Evolutionary conservation across 2,888 invertebrate species (phyloP), one percentile per base, ranked within the genome.

Genomic region (Suillia variegata): DNA sequence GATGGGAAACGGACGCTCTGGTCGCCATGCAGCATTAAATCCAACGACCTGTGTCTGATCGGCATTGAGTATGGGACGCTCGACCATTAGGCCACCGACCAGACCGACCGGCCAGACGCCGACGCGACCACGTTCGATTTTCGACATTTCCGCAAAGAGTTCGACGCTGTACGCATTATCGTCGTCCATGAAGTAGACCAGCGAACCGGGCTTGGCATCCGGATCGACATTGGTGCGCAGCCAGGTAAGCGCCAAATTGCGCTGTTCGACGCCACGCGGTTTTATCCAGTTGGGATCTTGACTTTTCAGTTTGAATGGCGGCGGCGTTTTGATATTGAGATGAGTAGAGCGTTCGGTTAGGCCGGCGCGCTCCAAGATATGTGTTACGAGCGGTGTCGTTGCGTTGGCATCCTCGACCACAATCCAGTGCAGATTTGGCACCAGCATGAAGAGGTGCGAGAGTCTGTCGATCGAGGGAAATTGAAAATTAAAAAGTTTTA

Each of bases 91-190:
- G 1, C 96, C 96, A 8, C 98, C 99, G 0, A 97, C 98, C 3
- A 99, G 85, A 3, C 97, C 99, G 0, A 99, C 98, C 0, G 95
- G 94, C 94, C 94, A 95, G 0, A 96, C 93, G 3, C 96, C 95
- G 1, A 96, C 96, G 26, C 69, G 76, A 0, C 77, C 78, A 67
- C 86, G 87, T 67, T 88, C 86, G 2, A 96, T 89, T 78, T 88
- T 88, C 18, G 89, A 83, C 87, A 95, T 94, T 87, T 97, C 96
- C 60, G 90, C 87, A 83, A 98, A 98, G 12, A 98, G 80, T 79
- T 93, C 90, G 24, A 95, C 80, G 51, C 92, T 88, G 77, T 98
- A 98, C 0, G 96, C 91, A 79, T 98, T 98, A 77, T 98, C 98
- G 80, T 98, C 98, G 76, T 98, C 98, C 85, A 96, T 96, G 80